A percentile compares a stretch with the other conserved stretches of the same genome.
Conservation (phyloP, 1,140 invertebrate genomes). For the Drosophila nebulosa region DNA sequence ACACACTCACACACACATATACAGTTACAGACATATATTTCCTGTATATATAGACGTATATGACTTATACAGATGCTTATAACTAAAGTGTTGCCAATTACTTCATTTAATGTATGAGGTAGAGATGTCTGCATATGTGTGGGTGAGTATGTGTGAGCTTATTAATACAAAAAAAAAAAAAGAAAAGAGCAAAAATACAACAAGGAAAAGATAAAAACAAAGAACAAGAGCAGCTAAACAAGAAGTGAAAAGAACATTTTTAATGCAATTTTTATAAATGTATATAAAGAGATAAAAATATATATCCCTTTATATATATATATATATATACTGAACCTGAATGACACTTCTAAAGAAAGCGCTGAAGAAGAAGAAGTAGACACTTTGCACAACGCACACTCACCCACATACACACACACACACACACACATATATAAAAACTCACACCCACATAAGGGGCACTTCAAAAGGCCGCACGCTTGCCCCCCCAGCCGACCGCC, state of each 20-base stretch:
- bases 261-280: slow-evolving; percentile 4
- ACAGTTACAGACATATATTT: slow-evolving; percentile 48
- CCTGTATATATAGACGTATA: slow-evolving; percentile 64
- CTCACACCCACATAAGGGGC: slow-evolving; percentile 19
- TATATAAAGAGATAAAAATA: slow-evolving; percentile 13
- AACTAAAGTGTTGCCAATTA: slow-evolving; percentile 78
- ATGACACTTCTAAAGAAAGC: slow-evolving; percentile 55
- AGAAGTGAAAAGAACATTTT: background rate
- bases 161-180: slow-evolving; percentile 50
- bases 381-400: slow-evolving; percentile 37
- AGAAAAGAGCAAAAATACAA: background rate
- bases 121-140: slow-evolving; percentile 79
- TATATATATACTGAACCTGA: background rate
- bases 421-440: slow-evolving; percentile 3
- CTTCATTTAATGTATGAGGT: slow-evolving; percentile 78
- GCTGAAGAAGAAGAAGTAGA: slow-evolving; percentile 54
- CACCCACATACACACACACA: slow-evolving; percentile 17
- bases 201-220: background rate
- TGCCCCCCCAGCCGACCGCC: background rate
- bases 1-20: slow-evolving; percentile 14
- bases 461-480: slow-evolving; percentile 28
- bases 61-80: slow-evolving; percentile 56
- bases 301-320: background rate
- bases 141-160: slow-evolving; percentile 79
- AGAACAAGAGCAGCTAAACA: background rate